Conservation (phyloP, 2,888 invertebrate species). For the Eilema caniola region DNA sequence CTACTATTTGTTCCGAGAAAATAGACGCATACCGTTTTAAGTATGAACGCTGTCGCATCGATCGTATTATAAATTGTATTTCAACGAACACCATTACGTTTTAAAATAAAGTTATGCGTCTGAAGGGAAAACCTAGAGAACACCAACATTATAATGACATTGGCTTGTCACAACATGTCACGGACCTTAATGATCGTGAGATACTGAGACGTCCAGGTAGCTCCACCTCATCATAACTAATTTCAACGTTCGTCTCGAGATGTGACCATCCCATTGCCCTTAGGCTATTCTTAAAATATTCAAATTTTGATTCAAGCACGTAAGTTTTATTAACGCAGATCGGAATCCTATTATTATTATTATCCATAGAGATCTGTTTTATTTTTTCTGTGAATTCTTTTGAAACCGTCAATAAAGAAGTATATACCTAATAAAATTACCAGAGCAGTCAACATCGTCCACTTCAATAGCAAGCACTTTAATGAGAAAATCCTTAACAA, state of each 20-base stretch:
- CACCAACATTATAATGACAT: constrained; percentile 28
- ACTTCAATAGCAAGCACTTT: no score
- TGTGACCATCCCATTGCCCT: constrained; percentile 57
- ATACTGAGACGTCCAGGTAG: constrained; percentile 62
- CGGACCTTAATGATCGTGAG: constrained; percentile 64
- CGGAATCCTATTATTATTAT: not conserved
- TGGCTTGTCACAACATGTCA: constrained; percentile 48
- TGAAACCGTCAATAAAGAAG: not conserved
- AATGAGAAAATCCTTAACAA: not conserved
- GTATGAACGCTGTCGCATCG: constrained; percentile 39
- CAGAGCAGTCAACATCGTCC: not conserved
- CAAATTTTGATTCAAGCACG: constrained; percentile 7
- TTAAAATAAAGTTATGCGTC: constrained; percentile 25
- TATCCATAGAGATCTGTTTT: not conserved
- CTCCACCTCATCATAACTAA: constrained; percentile 63
- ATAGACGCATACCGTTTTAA: constrained; percentile 51
- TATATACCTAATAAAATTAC: not conserved
- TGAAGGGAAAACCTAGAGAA: constrained; percentile 36
- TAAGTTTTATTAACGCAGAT: constrained; percentile 1
- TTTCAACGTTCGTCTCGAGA: constrained; percentile 65
- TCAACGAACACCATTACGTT: constrained; percentile 46
- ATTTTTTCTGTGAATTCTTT: not conserved
- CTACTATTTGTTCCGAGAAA: constrained; percentile 69
- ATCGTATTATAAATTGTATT: constrained; percentile 56
- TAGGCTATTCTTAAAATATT: constrained; percentile 36